phyloP scores from a whole-genome alignment of 23 tunicate genomes.

The Oikopleura albicans region DNA sequence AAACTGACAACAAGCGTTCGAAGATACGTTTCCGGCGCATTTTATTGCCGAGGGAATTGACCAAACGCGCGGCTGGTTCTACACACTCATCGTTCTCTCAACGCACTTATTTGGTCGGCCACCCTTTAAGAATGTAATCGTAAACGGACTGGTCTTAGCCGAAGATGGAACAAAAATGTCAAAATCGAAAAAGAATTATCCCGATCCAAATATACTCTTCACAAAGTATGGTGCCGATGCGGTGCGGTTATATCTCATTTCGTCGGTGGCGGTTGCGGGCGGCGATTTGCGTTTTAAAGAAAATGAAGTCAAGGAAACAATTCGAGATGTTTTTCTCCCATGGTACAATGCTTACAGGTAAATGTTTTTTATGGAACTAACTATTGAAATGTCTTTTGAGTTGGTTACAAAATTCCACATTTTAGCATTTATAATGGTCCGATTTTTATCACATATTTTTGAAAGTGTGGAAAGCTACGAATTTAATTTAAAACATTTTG shows the following conservation, averaged over 20 bases:
- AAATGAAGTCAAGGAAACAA: background rate
- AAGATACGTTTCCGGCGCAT: slow-evolving; percentile 81
- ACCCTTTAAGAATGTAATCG: slow-evolving; percentile 87
- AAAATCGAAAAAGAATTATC: slow-evolving; percentile 87
- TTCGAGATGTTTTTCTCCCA: slow-evolving; percentile 67
- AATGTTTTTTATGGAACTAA: too few relatives aligned
- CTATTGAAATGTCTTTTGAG: too few relatives aligned
- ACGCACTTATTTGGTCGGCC: slow-evolving; percentile 61
- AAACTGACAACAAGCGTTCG: too few relatives aligned
- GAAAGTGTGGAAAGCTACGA: too few relatives aligned
- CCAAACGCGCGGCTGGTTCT: slow-evolving; percentile 97
- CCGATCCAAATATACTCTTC: slow-evolving; percentile 64
- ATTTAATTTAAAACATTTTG: too few relatives aligned
- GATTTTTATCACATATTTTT: too few relatives aligned
- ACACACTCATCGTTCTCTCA: slow-evolving; percentile 80
- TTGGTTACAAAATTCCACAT: too few relatives aligned
- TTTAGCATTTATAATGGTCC: too few relatives aligned
- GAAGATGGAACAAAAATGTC: slow-evolving; percentile 90
- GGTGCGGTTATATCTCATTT: slow-evolving; percentile 74
- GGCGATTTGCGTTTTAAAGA: slow-evolving; percentile 49
- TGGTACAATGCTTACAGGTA: slow-evolving; percentile 99
- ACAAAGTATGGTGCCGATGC: slow-evolving; percentile 76
- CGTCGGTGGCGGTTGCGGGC: slow-evolving; percentile 85
- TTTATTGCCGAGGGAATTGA: slow-evolving; percentile 98
- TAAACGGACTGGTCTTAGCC: slow-evolving; percentile 81